phyloP scores from a whole-genome alignment of 2,888 invertebrate species.

The Heliconius cydno region DNA sequence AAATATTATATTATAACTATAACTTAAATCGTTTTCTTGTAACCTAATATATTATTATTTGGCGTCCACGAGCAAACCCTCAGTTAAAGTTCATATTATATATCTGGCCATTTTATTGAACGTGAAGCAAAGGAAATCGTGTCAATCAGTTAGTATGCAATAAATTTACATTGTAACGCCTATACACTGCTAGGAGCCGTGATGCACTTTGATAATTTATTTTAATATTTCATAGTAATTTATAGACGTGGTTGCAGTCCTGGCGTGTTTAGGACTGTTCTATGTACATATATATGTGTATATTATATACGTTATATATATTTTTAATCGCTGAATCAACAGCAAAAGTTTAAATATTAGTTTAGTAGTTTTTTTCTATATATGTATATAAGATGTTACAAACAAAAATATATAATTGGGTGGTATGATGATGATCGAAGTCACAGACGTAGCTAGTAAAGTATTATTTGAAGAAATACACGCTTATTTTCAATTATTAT shows the following conservation, averaged over 20 bases:
- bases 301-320: not conserved
- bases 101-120: not conserved
- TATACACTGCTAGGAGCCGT: slow-evolving; percentile 59
- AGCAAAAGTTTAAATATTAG: fast-evolving
- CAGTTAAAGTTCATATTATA: not conserved
- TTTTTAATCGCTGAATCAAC: not conserved
- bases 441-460: not conserved
- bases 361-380: not conserved
- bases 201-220: slow-evolving; percentile 62
- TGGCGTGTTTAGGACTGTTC: slow-evolving; percentile 35
- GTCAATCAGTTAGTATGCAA: slow-evolving; percentile 13
- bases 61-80: too few relatives aligned
- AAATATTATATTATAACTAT: not conserved
- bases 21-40: not conserved
- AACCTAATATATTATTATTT: too few relatives aligned
- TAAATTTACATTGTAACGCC: slow-evolving; percentile 42
- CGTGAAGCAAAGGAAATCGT: not conserved
- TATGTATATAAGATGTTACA: too few relatives aligned
- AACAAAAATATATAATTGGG: too few relatives aligned
- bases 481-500: slow-evolving; percentile 14
- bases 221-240: slow-evolving; percentile 65
- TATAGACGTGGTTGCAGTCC: slow-evolving; percentile 48
- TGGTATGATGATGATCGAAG: not conserved
- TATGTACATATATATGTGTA: slow-evolving; percentile 3
- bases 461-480: not conserved